Evolutionary conservation across 1,140 invertebrate species (phyloP).

Genomic region (Pseudomyrmex gracilis): DNA sequence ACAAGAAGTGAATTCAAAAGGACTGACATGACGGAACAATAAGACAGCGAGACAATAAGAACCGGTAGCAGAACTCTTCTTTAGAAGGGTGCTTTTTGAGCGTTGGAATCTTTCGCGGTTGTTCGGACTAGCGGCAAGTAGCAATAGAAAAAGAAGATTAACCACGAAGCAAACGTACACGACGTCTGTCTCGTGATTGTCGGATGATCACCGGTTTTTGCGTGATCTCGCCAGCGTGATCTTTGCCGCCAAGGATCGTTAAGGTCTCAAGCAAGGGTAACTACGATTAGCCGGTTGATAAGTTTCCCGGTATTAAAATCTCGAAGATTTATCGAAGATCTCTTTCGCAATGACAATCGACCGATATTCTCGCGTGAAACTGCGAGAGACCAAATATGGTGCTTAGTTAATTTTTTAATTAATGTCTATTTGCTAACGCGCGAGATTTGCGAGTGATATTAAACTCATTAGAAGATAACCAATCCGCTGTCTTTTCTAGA

Average conservation of each 20-base stretch:
- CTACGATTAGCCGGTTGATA: slow-evolving; percentile 66
- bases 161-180: slow-evolving; percentile 14
- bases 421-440: slow-evolving; percentile 62
- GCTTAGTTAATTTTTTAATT: slow-evolving; percentile 72
- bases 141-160: slow-evolving; percentile 27
- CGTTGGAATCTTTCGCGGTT: slow-evolving; percentile 35
- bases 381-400: slow-evolving; percentile 24
- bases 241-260: slow-evolving; percentile 42
- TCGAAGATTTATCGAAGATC: slow-evolving; percentile 44
- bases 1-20: slow-evolving; percentile 58
- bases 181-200: slow-evolving; percentile 47
- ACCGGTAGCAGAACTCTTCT: slow-evolving; percentile 71
- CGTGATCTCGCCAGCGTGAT: slow-evolving; percentile 54
- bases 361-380: slow-evolving; percentile 63
- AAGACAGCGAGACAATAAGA: slow-evolving; percentile 71
- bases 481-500: slow-evolving; percentile 28
- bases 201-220: slow-evolving; percentile 62
- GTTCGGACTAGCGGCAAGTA: neutral
- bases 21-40: slow-evolving; percentile 67
- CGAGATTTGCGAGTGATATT: neutral
- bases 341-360: slow-evolving; percentile 46
- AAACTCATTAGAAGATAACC: slow-evolving; percentile 48
- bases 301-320: slow-evolving; percentile 55
- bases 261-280: slow-evolving; percentile 46
- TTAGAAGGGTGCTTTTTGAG: slow-evolving; percentile 61